Percentiles rank a stretch among this genome's conserved stretches.
Evolutionary conservation across 2,888 invertebrate species (phyloP).

Genomic region (Charanyca ferruginea): DNA sequence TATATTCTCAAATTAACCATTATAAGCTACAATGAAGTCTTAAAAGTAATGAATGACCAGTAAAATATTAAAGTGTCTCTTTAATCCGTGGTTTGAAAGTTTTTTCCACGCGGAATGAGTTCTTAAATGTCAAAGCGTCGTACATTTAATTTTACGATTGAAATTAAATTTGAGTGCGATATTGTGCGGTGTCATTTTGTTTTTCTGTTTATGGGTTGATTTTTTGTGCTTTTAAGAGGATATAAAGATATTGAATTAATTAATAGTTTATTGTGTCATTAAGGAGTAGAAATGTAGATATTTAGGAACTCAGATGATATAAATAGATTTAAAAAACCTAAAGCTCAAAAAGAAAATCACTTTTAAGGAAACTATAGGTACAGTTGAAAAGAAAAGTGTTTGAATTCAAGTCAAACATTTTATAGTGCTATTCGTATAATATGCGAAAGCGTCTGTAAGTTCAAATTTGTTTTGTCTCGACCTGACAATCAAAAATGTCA

Average conservation of each 20-base stretch:
- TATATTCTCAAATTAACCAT: slow-evolving; percentile 39
- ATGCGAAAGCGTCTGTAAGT: too few relatives aligned
- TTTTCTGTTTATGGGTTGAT: slow-evolving; percentile 21
- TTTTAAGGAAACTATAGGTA: too few relatives aligned
- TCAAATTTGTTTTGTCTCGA: too few relatives aligned
- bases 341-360: too few relatives aligned
- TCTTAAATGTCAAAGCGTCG: slow-evolving; percentile 61
- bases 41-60: slow-evolving; percentile 51
- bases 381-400: too few relatives aligned
- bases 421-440: too few relatives aligned
- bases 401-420: too few relatives aligned
- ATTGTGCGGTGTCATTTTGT: slow-evolving; percentile 24
- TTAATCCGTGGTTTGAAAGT: slow-evolving; percentile 55
- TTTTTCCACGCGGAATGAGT: slow-evolving; percentile 41
- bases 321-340: too few relatives aligned
- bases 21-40: slow-evolving; percentile 49
- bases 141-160: slow-evolving; percentile 55
- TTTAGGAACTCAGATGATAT: too few relatives aligned
- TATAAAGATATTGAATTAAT: not conserved
- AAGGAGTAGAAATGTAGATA: too few relatives aligned
- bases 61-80: slow-evolving; percentile 54
- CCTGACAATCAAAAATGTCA: too few relatives aligned
- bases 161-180: slow-evolving; percentile 48
- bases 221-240: slow-evolving; percentile 12
- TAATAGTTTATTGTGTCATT: too few relatives aligned